Base-by-base conservation (phyloP, 2,797 vertebrate species). In the Gorsachius magnificus region DNA sequence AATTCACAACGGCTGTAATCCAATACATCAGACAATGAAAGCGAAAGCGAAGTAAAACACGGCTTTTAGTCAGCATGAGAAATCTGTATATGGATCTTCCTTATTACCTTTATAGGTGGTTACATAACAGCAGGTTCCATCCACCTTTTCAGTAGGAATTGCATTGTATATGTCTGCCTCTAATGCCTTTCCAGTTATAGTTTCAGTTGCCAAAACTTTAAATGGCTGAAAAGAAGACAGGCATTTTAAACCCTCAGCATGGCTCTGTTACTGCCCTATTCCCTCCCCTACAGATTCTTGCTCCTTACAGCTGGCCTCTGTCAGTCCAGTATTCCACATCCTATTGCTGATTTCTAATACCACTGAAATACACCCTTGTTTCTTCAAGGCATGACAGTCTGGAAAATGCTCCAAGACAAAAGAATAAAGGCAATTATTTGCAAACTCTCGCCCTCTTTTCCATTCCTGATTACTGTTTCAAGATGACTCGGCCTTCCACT, bases 71-170 rank as follows among this genome's bases (percentile, higher is more conserved):
- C 65, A 76, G 20, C 28, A 33, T 5, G 12, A 79, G 19, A 81
- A 83, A 68, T 35, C 10, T n/a, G 28, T 45, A 75, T 22, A 74
- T 0, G 8, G 8, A 61, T 91, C 25, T 72, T 88, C 48, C 29
- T 58, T 19, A 95, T 97, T 97, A 99, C 99, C 99, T 98, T 98
- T 98, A 94, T 99, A 98, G 0, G 89, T 80, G 17, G 99, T 98
- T n/a, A 99, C 98, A 19, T 99, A 99, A 90, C 99, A 99, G 98
- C 99, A 99, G 25, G 99, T 99, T 48, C 99, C 99, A 10, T 99
- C 99, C 93, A 99, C 97, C 93, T 99, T 99, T 93, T 99, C 99
- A 50, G 99, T 99, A 87, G 99, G 98, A 53, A 98, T 57, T 2
- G 99, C 99, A 94, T 60, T 97, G 58, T 98, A 94, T 35, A 99